Evolutionary conservation across 2,888 invertebrate species (phyloP), one percentile per base, ranked within the genome.

Genomic region (Lacanobia wlatinum): DNA sequence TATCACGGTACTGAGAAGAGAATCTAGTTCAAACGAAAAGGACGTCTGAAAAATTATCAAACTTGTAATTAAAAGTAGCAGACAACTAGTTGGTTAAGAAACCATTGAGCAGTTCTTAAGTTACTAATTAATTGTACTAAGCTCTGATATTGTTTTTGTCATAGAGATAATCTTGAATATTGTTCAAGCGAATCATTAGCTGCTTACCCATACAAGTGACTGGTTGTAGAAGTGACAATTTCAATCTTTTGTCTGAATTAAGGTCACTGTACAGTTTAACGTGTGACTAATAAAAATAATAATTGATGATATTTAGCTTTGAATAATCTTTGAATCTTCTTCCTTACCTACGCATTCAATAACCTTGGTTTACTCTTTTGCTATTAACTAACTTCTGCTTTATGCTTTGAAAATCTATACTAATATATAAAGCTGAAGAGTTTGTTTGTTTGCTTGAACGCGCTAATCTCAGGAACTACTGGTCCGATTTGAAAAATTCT

Each of bases 191-290:
- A 46, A 70, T 65, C 56, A 73, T 59, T 73, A 61, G 48, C 43
- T 63, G 23, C 34, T 62, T 40, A 65, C 64, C 52, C n/a, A 55
- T 48, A 63, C 62, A 63, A 74, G 18, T 46, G n/a, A 38, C 68
- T 46, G 46, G n/a, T 14, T 52, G 58, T 40, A 48, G 34, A 4
- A 34, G 60, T 46, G 40, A 40, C n/a, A 61, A 46, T 21, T 46
- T 28, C n/a, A 70, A 46, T 70, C 12, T 62, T 62, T 61, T 61
- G 43, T 65, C 18, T 16, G 59, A 65, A 73, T 70, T 71, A 75
- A 80, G 80, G 83, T 28, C 78, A 74, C 34, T 50, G 14, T 68
- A 72, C 80, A 75, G 68, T 75, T 72, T 69, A 28, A 60, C 60
- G 43, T 67, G 61, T 74, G 70, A 61, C 64, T 70, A 68, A 81